These are phyloP conservation scores for Amia ocellicauda DNA, from an alignment of 2,113 vertebrate species.

Conservation along the genomic window DNA sequence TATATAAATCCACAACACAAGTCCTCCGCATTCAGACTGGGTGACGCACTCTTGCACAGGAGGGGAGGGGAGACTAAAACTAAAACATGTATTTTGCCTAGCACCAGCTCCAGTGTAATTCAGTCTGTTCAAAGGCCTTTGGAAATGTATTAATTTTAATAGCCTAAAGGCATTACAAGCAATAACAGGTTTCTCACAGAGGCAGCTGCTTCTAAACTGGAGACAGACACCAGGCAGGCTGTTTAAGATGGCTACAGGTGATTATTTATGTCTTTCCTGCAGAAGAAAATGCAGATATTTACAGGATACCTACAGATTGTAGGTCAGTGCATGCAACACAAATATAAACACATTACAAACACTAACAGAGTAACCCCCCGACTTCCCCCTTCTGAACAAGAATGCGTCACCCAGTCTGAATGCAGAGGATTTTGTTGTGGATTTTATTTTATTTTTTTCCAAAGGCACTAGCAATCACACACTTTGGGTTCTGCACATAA, in stretches of 20 bases:
- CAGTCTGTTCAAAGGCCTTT: slow-evolving; percentile 8
- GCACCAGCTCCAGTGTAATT: neutral
- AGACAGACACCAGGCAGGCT: neutral
- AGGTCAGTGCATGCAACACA: no score
- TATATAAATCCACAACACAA: neutral
- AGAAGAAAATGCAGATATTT: no score
- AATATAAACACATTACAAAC: no score
- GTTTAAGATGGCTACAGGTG: no score
- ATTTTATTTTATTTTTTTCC: no score
- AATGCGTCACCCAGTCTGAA: neutral
- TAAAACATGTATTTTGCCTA: neutral
- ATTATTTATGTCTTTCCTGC: no score
- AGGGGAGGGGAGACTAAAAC: no score
- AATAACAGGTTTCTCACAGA: slow-evolving; percentile 35
- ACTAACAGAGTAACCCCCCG: no score
- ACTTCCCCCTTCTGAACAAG: neutral
- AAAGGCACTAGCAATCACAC: no score
- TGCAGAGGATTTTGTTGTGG: neutral
- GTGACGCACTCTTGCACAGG: neutral
- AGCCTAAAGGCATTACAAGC: slow-evolving; percentile 37
- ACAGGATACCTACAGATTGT: no score
- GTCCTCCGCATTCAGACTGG: neutral
- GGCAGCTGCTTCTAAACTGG: slow-evolving; percentile 36
- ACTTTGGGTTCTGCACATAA: no score
- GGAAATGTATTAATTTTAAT: slow-evolving; percentile 3